Evolutionary conservation across 2,797 vertebrate species (phyloP).

Genomic region (Scarus forsteni): DNA sequence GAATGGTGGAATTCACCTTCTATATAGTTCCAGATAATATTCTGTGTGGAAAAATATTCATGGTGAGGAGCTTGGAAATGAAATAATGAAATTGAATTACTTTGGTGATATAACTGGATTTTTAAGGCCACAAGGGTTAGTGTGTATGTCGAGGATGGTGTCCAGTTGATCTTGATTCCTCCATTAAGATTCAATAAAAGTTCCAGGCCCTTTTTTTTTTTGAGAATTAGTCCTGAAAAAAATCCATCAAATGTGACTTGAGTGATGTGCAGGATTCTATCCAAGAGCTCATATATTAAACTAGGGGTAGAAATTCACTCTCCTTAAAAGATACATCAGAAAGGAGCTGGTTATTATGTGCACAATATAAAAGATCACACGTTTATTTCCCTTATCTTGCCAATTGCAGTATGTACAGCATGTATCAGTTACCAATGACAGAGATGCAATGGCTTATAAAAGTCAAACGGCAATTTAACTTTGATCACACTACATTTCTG

Average conservation of each 20-base stretch:
- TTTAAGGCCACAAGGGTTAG: slow-evolving; percentile 44
- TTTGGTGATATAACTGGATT: slow-evolving; percentile 43
- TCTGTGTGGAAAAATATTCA: slow-evolving; percentile 47
- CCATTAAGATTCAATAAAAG: slow-evolving; percentile 47
- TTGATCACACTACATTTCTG: slow-evolving; percentile 71
- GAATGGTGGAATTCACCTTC: slow-evolving; percentile 55
- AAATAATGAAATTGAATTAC: slow-evolving; percentile 61
- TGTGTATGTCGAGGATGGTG: slow-evolving; percentile 44
- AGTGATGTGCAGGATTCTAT: slow-evolving; percentile 54
- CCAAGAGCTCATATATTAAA: slow-evolving; percentile 55
- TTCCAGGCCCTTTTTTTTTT: slow-evolving; percentile 3
- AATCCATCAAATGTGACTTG: slow-evolving; percentile 41
- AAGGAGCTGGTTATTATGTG: slow-evolving; percentile 66
- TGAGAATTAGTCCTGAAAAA: slow-evolving; percentile 39
- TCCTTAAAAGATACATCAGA: slow-evolving; percentile 48
- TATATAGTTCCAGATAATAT: slow-evolving; percentile 55
- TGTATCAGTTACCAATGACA: slow-evolving; percentile 66
- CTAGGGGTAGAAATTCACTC: slow-evolving; percentile 33
- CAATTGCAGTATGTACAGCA: slow-evolving; percentile 55
- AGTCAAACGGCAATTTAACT: slow-evolving; percentile 75
- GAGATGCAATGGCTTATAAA: slow-evolving; percentile 63
- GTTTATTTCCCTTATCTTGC: slow-evolving; percentile 61
- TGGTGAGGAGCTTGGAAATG: slow-evolving; percentile 39
- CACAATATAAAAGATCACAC: slow-evolving; percentile 69
- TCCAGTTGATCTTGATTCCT: slow-evolving; percentile 43